Evolutionary conservation across 2,113 vertebrate genomes (phyloP), one percentile per base, ranked within the genome.

Genomic region (Tyrannus savana): DNA sequence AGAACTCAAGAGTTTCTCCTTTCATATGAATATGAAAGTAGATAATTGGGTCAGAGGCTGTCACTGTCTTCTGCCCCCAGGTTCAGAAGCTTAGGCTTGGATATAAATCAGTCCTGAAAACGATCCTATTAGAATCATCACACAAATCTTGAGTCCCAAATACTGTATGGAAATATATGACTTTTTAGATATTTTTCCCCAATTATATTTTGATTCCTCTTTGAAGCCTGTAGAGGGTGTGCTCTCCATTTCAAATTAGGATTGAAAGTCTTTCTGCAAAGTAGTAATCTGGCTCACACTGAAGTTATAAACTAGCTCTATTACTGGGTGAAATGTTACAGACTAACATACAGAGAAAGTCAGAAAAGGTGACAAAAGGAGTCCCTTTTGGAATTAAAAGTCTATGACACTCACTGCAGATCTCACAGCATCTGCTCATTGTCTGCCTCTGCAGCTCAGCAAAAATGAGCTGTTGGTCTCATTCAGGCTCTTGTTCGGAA

Each of bases 211-310:
- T 63, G 62, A 92, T 97, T 96, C 42, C 74, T 81, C 35, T 81
- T 67, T 64, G 59, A 83, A 90, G 68, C 96, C 96, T 95, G 90
- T 67, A 97, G 96, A 92, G 95, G 96, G 95, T 91, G 96, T 91
- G 44, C 93, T 95, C 56, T 93, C 55, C 95, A 91, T 96, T 93
- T 81, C 64, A 84, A 80, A 96, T 74, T 50, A 71, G n/a, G 19
- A 55, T n/a, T 28, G 6, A 62, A 62, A 47, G 39, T 71, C 58
- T 87, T 86, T 75, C 74, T 91, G 84, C 80, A 89, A 62, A 77
- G 44, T 16, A 77, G 52, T 30, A 42, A 49, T 50, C n/a, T 31
- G 64, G 14, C 46, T 91, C 79, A 77, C 80, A 71, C 7, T 28
- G 35, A 90, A 81, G 47, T 83, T 72, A 50, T 7, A 37, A 67